Conservation (phyloP, 2,113 vertebrate species). For the Labrus mixtus region DNA sequence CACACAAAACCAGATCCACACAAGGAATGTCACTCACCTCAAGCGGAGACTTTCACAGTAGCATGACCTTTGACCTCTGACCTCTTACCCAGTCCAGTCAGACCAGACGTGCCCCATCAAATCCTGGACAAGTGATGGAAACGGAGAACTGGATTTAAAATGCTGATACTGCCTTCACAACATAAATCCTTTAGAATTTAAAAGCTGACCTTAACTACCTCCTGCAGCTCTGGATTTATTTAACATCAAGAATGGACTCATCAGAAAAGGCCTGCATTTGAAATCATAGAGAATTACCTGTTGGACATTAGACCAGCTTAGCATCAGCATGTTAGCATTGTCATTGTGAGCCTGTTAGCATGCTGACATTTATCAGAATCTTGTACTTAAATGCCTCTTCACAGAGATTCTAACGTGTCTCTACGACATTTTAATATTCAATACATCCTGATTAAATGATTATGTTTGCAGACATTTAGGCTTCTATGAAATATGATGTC, state of each 20-base stretch:
- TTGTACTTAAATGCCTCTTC: too few relatives aligned
- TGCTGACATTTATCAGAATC: too few relatives aligned
- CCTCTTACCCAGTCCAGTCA: slow-evolving; percentile 7
- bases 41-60: slow-evolving; percentile 46
- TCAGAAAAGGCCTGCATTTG: slow-evolving; percentile 1
- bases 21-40: slow-evolving; percentile 33
- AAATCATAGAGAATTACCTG: not conserved
- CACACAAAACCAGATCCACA: slow-evolving; percentile 18
- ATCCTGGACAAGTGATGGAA: slow-evolving; percentile 19
- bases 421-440: not conserved
- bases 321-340: not conserved
- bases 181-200: slow-evolving; percentile 2
- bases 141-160: slow-evolving; percentile 6
- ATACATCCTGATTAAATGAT: not conserved
- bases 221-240: slow-evolving; percentile 13
- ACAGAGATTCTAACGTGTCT: too few relatives aligned
- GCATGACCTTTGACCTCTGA: slow-evolving; percentile 51
- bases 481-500: not conserved
- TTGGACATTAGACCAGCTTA: not conserved
- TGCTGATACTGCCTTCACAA: not conserved
- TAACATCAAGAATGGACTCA: not conserved
- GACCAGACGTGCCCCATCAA: slow-evolving; percentile 10
- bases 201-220: slow-evolving; percentile 4
- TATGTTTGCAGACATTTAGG: not conserved
- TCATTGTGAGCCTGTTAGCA: too few relatives aligned